Evolutionary conservation across 2,797 vertebrate genomes (phyloP).

Genomic region (Pangasius sanitwongsei): DNA sequence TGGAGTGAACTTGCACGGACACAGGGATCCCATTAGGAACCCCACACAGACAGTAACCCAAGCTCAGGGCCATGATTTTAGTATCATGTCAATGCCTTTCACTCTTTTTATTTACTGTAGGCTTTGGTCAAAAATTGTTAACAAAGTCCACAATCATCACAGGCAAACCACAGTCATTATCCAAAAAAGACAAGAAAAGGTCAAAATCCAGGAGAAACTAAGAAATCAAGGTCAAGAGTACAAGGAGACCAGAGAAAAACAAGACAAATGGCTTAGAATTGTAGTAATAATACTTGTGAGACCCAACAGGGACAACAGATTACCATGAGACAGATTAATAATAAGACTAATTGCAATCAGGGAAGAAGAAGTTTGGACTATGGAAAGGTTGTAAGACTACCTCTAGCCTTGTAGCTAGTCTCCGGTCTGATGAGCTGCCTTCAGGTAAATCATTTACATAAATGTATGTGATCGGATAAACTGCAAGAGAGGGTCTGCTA

Average conservation of each 20-base stretch:
- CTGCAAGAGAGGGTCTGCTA: neutral
- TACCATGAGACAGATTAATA: neutral
- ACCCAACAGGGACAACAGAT: neutral
- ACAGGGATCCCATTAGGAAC: neutral
- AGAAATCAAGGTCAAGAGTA: neutral
- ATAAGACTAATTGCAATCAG: neutral
- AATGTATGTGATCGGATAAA: neutral
- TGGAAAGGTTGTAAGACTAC: neutral
- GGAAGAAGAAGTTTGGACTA: neutral
- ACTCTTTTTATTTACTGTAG: neutral
- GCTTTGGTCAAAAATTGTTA: neutral
- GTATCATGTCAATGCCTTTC: neutral
- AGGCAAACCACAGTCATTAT: neutral
- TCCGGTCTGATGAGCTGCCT: neutral
- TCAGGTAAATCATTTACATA: neutral
- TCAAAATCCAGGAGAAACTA: neutral
- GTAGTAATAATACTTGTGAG: neutral
- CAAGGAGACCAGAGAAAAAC: neutral
- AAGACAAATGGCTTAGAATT: neutral
- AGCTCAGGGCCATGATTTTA: neutral
- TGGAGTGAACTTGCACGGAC: neutral
- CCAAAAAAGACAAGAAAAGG: constrained; percentile 2
- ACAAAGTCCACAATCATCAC: neutral
- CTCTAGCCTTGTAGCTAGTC: neutral
- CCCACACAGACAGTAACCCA: neutral